phyloP scores from a whole-genome alignment of 2,888 invertebrate species.

The Eupithecia vulgata region DNA sequence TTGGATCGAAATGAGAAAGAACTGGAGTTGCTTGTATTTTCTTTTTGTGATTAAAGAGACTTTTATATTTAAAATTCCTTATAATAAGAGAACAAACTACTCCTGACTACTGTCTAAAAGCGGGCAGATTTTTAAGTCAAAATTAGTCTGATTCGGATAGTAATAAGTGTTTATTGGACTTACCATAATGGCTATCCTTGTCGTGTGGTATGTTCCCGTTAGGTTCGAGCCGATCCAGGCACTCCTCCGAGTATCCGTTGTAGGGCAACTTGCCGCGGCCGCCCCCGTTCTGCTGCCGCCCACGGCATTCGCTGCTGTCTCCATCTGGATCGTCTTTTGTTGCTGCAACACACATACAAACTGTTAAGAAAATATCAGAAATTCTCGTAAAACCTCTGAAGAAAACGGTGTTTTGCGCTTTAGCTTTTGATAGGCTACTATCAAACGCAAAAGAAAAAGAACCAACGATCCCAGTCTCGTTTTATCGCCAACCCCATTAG shows the following conservation, averaged over 20 bases:
- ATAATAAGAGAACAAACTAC: neutral
- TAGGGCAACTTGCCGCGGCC: slow-evolving; percentile 92
- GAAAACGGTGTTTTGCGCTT: neutral
- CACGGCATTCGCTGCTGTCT: slow-evolving; percentile 73
- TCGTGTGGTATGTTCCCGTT: slow-evolving; percentile 96
- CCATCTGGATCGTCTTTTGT: slow-evolving; percentile 95
- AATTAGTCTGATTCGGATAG: neutral
- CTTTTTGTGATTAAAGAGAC: neutral
- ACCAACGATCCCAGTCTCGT: slow-evolving; percentile 31
- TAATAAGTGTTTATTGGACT: slow-evolving; percentile 44
- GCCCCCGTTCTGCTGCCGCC: slow-evolving; percentile 85
- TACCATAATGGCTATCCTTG: slow-evolving; percentile 87
- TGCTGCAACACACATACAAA: slow-evolving; percentile 86
- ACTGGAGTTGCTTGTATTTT: neutral
- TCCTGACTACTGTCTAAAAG: neutral
- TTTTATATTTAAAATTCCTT: neutral
- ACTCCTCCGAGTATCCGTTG: slow-evolving; percentile 97
- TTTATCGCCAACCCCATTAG: slow-evolving; percentile 37
- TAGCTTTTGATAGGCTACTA: too few relatives aligned
- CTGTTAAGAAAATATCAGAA: neutral
- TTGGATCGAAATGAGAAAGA: neutral
- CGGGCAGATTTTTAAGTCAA: neutral
- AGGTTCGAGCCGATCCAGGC: slow-evolving; percentile 95
- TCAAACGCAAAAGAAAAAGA: slow-evolving; percentile 15
- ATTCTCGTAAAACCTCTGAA: neutral